Evolutionary conservation across 1,140 invertebrate species (phyloP).

Genomic region (Lepidurus couesii): DNA sequence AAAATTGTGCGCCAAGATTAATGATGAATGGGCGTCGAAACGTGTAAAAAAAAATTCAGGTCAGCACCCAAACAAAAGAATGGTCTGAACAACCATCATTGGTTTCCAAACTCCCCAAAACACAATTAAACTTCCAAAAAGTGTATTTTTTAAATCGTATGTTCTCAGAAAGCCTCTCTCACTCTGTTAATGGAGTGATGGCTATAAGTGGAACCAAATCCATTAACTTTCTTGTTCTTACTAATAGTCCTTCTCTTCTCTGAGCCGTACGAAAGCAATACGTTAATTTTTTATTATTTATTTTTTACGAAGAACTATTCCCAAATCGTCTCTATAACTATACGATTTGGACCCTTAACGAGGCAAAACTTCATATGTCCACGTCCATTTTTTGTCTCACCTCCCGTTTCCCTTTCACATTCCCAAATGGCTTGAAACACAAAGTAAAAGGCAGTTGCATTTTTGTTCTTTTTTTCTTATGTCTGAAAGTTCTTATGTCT

Average conservation of each 20-base stretch:
- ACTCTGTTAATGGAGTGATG: not conserved
- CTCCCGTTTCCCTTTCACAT: not conserved
- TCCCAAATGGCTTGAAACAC: not conserved
- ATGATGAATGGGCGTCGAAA: not conserved
- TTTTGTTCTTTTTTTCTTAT: not conserved
- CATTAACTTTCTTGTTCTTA: not conserved
- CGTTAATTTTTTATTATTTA: not conserved
- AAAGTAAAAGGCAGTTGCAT: not conserved
- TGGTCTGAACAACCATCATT: not conserved
- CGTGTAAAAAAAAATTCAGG: not conserved
- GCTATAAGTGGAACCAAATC: conserved; percentile 18
- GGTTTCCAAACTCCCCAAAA: not conserved
- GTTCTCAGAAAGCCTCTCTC: too few species aligned
- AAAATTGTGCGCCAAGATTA: not conserved
- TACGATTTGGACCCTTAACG: not conserved
- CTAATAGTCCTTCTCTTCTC: too few species aligned
- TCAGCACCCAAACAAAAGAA: not conserved
- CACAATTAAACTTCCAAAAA: too few species aligned
- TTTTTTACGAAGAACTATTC: not conserved
- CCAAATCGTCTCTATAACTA: not conserved
- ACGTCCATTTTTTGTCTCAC: not conserved
- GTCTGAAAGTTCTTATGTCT: too few species aligned
- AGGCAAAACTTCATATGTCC: not conserved
- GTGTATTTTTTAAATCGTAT: too few species aligned
- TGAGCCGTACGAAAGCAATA: too few species aligned